Conservation (phyloP, 2,797 vertebrate genomes). For the Xenentodon cancila region DNA sequence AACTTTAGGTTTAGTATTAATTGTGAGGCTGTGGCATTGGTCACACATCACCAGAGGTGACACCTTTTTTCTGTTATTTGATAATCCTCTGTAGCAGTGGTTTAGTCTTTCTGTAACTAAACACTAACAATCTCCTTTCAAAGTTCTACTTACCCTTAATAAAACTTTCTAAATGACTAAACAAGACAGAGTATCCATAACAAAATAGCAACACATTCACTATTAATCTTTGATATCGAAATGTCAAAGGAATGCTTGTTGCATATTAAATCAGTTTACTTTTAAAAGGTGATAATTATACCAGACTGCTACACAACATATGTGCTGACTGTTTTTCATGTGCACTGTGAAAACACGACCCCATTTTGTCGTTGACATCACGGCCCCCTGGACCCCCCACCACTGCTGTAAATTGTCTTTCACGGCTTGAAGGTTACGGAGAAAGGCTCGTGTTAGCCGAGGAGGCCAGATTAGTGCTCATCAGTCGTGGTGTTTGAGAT, state of each 20-base stretch:
- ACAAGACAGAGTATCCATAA: no score
- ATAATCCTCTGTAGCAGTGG: no score
- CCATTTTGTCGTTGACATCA: slow-evolving; percentile 56
- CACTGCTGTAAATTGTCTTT: slow-evolving; percentile 76
- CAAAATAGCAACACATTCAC: no score
- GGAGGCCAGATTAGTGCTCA: slow-evolving; percentile 91
- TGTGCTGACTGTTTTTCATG: slow-evolving; percentile 15
- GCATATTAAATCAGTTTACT: neutral
- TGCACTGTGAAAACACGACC: slow-evolving; percentile 28
- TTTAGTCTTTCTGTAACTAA: no score
- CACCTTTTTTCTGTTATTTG: no score
- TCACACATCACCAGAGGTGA: no score
- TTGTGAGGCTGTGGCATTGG: no score
- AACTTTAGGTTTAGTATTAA: no score
- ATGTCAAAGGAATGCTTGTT: neutral
- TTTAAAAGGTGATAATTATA: slow-evolving; percentile 10
- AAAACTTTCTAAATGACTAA: no score
- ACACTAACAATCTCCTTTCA: no score
- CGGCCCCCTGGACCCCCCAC: slow-evolving; percentile 49
- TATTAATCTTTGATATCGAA: no score
- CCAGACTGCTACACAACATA: slow-evolving; percentile 26
- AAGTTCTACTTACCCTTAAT: no score
- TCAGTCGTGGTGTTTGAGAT: slow-evolving; percentile 86
- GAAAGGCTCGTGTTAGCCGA: slow-evolving; percentile 73
- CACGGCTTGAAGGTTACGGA: slow-evolving; percentile 72